Conservation (phyloP, 2,888 invertebrate genomes). For the Caenorhabditis drosophilae region DNA sequence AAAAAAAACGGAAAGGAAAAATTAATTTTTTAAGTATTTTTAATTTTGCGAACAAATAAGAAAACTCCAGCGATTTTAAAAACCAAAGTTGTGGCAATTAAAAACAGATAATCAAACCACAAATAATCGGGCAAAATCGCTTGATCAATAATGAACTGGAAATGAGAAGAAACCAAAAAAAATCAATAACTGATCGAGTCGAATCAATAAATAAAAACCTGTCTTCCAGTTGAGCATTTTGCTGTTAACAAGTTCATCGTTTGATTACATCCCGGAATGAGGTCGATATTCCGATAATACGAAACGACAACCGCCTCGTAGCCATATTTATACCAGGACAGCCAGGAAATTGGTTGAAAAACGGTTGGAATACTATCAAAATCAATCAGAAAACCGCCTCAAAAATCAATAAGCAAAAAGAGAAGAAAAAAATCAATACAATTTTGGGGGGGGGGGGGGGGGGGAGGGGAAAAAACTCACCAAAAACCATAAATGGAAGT, state of each 20-base stretch:
- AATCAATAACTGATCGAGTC: background rate
- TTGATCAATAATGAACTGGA: background rate
- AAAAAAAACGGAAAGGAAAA: no score
- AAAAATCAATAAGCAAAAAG: no score
- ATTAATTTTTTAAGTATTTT: background rate
- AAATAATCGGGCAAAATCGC: background rate
- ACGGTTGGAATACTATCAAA: constrained; percentile 60
- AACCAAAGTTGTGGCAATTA: background rate
- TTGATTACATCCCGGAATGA: constrained; percentile 9
- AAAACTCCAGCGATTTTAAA: background rate
- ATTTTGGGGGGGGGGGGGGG: no score
- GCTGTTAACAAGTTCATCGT: background rate
- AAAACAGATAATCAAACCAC: background rate
- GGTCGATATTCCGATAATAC: constrained; percentile 8
- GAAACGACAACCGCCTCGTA: constrained; percentile 57
- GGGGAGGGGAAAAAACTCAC: no score
- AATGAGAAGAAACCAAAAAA: background rate
- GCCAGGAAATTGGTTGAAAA: constrained; percentile 66
- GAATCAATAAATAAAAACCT: no score
- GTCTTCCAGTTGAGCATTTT: background rate
- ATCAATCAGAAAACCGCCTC: constrained; percentile 75
- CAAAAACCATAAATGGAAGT: constrained; percentile 73
- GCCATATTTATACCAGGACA: constrained; percentile 69
- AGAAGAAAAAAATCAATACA: no score
- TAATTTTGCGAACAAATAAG: background rate